Evolutionary conservation across 2,797 vertebrate species (phyloP), one percentile per base, ranked within the genome.

Genomic region (Enteromius mattozi): DNA sequence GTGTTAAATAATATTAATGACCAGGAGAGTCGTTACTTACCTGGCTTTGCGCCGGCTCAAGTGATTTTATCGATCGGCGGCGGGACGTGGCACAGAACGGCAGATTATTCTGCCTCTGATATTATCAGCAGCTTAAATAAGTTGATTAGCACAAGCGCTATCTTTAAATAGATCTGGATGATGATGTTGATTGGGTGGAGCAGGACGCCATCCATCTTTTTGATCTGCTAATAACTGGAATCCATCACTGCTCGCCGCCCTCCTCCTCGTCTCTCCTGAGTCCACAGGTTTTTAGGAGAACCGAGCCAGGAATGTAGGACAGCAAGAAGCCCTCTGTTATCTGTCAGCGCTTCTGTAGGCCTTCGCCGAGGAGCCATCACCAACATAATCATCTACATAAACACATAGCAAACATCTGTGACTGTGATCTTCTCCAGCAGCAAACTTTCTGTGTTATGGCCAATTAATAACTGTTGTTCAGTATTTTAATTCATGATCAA

Each of bases 1-100:
- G 95, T 95, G 96, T 97, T 98, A 99, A 99, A 98, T 98, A 98
- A 97, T 98, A 99, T 98, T 98, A 99, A 99, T 98, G 97, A 96
- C 96, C 93, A 87, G 92, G 91, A 95, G 96, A 96, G 95, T 97
- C 96, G 95, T 96, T 97, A 97, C 94, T 97, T 97, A 97, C 96
- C 96, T 95, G 94, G 92, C 94, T 96, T 95, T 94, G 94, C 94
- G 93, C 87, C 94, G 91, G 94, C 96, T 96, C 95, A 97, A 97
- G 97, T 96, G 97, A 97, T 97, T 97, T 96, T 97, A 99, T 98
- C 97, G 97, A 99, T 97, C 94, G 86, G 85, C 8, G 92, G 94
- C 94, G 92, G 89, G 94, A 93, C 94, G 95, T 94, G 91, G 78
- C 91, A 92, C 94, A 93, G 93, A 91, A 90, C 93, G 93, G 94